Percentiles rank a stretch among this genome's conserved stretches.
These are phyloP conservation scores for Ctenomys sociabilis DNA, from an alignment of 2,113 vertebrate species.

Conservation along the genomic window DNA sequence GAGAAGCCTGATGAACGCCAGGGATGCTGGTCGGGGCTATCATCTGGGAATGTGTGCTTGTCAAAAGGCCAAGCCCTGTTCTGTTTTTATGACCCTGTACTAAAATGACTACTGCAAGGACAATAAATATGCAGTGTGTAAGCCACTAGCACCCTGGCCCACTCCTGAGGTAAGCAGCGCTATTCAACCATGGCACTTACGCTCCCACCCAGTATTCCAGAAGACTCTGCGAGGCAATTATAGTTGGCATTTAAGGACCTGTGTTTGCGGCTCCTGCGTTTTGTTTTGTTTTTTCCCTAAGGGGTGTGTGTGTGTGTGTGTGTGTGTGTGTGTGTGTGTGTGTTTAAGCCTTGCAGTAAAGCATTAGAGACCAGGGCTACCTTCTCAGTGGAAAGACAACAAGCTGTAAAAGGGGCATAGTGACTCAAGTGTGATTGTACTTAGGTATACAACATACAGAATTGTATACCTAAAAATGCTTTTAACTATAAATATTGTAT, in stretches of 20 bases:
- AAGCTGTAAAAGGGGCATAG: not conserved
- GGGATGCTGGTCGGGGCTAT: not conserved
- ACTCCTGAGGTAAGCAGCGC: not conserved
- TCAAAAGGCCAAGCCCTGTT: not conserved
- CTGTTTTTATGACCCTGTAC: not conserved
- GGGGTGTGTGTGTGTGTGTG: not conserved
- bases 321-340: not conserved
- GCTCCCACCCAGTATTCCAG: not conserved
- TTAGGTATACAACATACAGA: not conserved
- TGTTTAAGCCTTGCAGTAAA: not conserved
- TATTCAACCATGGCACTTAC: not conserved
- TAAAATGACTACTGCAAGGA: not conserved
- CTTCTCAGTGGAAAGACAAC: slow-evolving; percentile 36
- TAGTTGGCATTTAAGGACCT: slow-evolving; percentile 28
- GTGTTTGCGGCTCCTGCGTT: not conserved
- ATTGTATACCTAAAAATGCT: not conserved
- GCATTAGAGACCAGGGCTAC: not conserved
- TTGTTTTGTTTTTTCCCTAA: not conserved
- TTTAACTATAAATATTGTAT: not conserved
- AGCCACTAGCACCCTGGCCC: not conserved
- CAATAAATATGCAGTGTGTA: not conserved
- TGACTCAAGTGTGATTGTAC: not conserved
- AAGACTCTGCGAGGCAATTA: not conserved
- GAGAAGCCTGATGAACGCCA: not conserved
- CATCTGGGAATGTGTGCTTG: not conserved